These are phyloP conservation scores for Diaperis boleti DNA, from an alignment of 2,888 invertebrate species.

Conservation along the genomic window DNA sequence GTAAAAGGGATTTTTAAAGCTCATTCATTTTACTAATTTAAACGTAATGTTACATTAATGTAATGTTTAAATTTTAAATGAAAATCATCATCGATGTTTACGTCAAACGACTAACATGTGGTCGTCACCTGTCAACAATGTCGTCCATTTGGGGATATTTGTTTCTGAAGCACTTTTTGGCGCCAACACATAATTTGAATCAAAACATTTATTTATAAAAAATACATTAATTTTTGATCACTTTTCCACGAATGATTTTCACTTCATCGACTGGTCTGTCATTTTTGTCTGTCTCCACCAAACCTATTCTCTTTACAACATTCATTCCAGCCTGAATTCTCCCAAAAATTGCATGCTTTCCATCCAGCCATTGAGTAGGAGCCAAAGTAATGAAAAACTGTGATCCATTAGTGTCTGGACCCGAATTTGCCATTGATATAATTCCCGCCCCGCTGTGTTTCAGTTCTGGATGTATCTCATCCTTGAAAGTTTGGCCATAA, in stretches of 20 bases:
- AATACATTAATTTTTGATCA: slow-evolving; percentile 64
- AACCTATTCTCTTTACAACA: slow-evolving; percentile 91
- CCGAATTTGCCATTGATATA: slow-evolving; percentile 98
- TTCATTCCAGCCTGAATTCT: slow-evolving; percentile 89
- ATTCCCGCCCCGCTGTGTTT: slow-evolving; percentile 95
- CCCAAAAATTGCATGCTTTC: slow-evolving; percentile 97
- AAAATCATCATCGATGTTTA: too few species aligned
- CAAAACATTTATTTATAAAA: not conserved
- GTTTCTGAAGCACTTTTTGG: not conserved
- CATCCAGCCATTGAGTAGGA: slow-evolving; percentile 98
- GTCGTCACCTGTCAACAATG: slow-evolving; percentile 1
- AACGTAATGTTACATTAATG: too few species aligned
- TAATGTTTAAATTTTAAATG: too few species aligned
- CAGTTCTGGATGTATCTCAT: slow-evolving; percentile 93
- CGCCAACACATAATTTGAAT: not conserved
- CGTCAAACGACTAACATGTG: too few species aligned
- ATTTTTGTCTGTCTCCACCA: slow-evolving; percentile 93
- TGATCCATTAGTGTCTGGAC: slow-evolving; percentile 96
- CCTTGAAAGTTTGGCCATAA: slow-evolving; percentile 94
- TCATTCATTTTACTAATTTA: too few species aligned
- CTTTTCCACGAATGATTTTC: slow-evolving; percentile 75
- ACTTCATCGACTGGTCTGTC: slow-evolving; percentile 93
- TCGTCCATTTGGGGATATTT: too few species aligned
- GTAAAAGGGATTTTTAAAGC: too few species aligned
- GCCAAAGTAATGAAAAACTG: slow-evolving; percentile 98